Evolutionary conservation across 1,140 invertebrate species (phyloP).

Genomic region (Ditylenchus dipsaci): DNA sequence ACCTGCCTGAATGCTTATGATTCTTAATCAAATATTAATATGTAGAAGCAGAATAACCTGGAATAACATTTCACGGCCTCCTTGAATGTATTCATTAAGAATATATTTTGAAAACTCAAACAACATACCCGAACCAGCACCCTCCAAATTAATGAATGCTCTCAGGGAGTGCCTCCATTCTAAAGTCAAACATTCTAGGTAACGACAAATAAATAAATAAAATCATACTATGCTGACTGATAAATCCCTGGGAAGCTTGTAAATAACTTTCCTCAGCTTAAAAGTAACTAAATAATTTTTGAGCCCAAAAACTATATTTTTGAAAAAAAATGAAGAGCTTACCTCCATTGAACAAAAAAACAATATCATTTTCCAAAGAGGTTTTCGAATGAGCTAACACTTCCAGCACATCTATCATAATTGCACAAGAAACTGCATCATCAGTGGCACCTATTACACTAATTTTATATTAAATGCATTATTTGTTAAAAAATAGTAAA

Average conservation of each 20-base stretch:
- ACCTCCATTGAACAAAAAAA: constrained; percentile 79
- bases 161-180: constrained; percentile 75
- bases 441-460: constrained; percentile 50
- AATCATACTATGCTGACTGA: constrained; percentile 71
- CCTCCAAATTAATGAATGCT: constrained; percentile 88
- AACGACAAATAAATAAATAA: neutral
- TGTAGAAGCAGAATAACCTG: constrained; percentile 68
- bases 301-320: too few species aligned
- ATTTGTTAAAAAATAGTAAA: too few species aligned
- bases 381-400: constrained; percentile 68
- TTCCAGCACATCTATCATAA: constrained; percentile 81
- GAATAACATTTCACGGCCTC: constrained; percentile 85
- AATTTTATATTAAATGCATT: too few species aligned
- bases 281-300: neutral
- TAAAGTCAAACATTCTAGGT: neutral
- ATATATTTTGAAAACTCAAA: too few species aligned
- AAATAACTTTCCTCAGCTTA: constrained; percentile 60
- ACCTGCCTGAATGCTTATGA: constrained; percentile 61
- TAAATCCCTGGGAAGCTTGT: constrained; percentile 82
- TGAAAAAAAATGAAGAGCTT: too few species aligned
- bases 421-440: constrained; percentile 68
- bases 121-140: constrained; percentile 71
- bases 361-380: constrained; percentile 70
- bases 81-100: constrained; percentile 52
- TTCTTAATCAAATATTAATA: neutral